phyloP scores from a whole-genome alignment of 2,888 invertebrate genomes.

The Andrena fulva region DNA sequence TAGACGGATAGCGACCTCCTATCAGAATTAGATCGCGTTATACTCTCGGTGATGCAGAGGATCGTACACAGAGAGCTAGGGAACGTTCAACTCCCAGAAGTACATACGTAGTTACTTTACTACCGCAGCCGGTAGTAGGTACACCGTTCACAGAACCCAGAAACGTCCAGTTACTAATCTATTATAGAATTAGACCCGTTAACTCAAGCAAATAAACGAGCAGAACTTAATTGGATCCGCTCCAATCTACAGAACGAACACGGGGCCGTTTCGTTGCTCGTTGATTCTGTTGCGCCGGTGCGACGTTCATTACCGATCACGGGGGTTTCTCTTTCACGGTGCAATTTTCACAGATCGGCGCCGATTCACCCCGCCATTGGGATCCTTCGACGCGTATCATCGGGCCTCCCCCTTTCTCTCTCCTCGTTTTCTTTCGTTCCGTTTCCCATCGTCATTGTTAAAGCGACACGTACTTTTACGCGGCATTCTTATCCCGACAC shows the following conservation, averaged over 20 bases:
- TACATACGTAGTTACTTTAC: neutral
- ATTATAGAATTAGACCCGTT: slow-evolving; percentile 12
- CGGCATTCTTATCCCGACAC: slow-evolving; percentile 61
- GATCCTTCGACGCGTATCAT: slow-evolving; percentile 46
- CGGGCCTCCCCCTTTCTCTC: slow-evolving; percentile 3
- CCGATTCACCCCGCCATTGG: slow-evolving; percentile 28
- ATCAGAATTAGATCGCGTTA: too few species aligned
- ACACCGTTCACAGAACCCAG: neutral
- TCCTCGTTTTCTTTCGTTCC: slow-evolving; percentile 66
- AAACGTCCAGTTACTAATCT: neutral
- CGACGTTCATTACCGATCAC: slow-evolving; percentile 16
- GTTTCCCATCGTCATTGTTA: slow-evolving; percentile 77
- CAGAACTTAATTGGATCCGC: neutral
- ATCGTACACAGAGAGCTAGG: neutral
- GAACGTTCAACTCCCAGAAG: neutral
- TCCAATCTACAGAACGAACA: neutral
- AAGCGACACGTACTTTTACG: slow-evolving; percentile 62
- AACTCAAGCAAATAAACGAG: neutral
- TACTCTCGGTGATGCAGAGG: too few species aligned
- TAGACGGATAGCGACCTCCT: too few species aligned
- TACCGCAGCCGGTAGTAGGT: neutral
- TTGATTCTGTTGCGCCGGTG: neutral
- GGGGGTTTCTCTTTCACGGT: slow-evolving; percentile 45
- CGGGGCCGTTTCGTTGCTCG: neutral
- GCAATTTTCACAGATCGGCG: slow-evolving; percentile 42